Conservation (phyloP, 1,140 invertebrate genomes). For the Drosophila triauraria region DNA sequence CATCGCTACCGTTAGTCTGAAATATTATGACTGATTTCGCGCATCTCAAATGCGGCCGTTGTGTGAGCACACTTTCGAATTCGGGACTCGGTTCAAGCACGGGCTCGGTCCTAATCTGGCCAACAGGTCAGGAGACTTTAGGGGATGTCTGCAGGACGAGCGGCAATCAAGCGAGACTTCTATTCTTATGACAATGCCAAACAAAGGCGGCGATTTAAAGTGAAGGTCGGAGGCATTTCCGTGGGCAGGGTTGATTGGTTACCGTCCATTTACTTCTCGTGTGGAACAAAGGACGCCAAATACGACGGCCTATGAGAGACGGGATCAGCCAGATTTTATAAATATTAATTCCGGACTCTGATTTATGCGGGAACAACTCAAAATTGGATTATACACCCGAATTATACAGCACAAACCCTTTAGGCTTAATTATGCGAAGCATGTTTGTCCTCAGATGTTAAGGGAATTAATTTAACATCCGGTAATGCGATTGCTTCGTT, state of each 20-base stretch:
- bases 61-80: constrained; percentile 9
- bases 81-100: constrained; percentile 8
- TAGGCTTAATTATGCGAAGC: too few species aligned
- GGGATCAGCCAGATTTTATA: constrained; percentile 6
- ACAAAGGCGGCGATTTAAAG: constrained; percentile 55
- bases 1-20: constrained; percentile 62
- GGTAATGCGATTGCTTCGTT: too few species aligned
- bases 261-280: background rate
- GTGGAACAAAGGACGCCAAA: constrained; percentile 28
- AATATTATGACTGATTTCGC: constrained; percentile 81
- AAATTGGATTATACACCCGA: constrained; percentile 13
- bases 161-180: constrained; percentile 58
- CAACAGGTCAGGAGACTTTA: constrained; percentile 36
- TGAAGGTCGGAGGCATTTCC: constrained; percentile 33
- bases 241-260: too few species aligned
- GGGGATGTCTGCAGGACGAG: constrained; percentile 7
- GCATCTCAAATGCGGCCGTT: constrained; percentile 40
- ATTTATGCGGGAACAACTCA: constrained; percentile 17
- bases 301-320: background rate
- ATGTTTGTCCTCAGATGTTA: too few species aligned
- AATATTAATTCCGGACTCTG: constrained; percentile 14
- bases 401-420: too few species aligned
- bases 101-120: constrained; percentile 46
- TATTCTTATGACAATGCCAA: constrained; percentile 57
- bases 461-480: too few species aligned